phyloP scores from a whole-genome alignment of 2,888 invertebrate genomes.

The Scaptomyza reducta region DNA sequence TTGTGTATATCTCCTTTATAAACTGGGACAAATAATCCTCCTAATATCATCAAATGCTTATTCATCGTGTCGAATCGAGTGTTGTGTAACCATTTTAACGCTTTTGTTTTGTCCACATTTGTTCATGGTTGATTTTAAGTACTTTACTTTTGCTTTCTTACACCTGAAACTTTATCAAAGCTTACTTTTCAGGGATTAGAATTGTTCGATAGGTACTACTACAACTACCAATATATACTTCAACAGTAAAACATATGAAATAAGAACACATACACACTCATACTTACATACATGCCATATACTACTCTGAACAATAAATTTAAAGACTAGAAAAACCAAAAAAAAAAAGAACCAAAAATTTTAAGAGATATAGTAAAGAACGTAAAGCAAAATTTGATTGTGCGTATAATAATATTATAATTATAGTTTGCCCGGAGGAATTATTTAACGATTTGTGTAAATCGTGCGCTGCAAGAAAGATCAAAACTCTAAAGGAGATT shows the following conservation, averaged over 20 bases:
- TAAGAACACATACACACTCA: constrained; percentile 2
- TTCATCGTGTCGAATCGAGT: background rate
- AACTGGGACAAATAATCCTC: constrained; percentile 18
- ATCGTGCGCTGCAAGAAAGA: constrained; percentile 96
- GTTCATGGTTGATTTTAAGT: background rate
- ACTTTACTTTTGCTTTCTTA: constrained; percentile 2
- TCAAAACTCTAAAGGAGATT: constrained; percentile 99
- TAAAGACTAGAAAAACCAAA: constrained; percentile 6
- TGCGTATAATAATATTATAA: constrained; percentile 64
- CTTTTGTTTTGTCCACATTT: constrained; percentile 10
- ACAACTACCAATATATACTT: constrained; percentile 1
- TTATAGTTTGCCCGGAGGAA: constrained; percentile 96
- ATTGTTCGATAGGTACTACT: constrained; percentile 27
- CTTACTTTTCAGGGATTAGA: constrained; percentile 43
- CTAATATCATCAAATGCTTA: constrained; percentile 18
- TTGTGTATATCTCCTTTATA: background rate
- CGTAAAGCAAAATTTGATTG: constrained; percentile 57
- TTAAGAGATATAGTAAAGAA: constrained; percentile 14
- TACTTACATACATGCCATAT: constrained; percentile 23
- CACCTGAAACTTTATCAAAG: constrained; percentile 16
- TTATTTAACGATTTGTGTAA: constrained; percentile 98
- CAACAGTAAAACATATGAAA: background rate
- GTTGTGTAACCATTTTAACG: constrained; percentile 8
- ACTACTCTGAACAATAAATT: constrained; percentile 10
- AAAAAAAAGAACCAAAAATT: constrained; percentile 13